Evolutionary conservation across 2,888 invertebrate genomes (phyloP).

Genomic region (Fragum sueziense): DNA sequence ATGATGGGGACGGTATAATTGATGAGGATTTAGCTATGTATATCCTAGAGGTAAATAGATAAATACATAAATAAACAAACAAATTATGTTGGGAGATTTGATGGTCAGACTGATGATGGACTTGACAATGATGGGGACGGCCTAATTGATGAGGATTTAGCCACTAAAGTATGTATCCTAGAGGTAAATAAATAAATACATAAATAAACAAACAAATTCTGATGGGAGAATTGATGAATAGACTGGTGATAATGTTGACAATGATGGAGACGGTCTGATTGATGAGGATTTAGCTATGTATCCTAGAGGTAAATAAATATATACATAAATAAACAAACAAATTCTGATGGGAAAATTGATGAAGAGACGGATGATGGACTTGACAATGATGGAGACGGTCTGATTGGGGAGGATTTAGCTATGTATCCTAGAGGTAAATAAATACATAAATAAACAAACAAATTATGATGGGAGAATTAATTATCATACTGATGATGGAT

Average conservation of each 20-base stretch:
- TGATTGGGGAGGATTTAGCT: constrained; percentile 66
- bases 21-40: constrained; percentile 66
- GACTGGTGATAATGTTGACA: constrained; percentile 57
- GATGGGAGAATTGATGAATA: constrained; percentile 64
- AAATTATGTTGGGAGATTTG: constrained; percentile 63
- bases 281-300: constrained; percentile 65
- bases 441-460: too few relatives aligned
- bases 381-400: constrained; percentile 65
- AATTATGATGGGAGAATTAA: too few relatives aligned
- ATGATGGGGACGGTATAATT: constrained; percentile 64
- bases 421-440: constrained; percentile 56
- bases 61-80: too few relatives aligned
- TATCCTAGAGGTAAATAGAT: constrained; percentile 60
- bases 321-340: too few relatives aligned
- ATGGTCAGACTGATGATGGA: constrained; percentile 60
- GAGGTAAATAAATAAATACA: too few relatives aligned
- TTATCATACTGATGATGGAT: too few relatives aligned
- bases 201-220: too few relatives aligned
- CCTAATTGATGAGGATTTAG: constrained; percentile 66
- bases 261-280: constrained; percentile 65
- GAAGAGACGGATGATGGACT: constrained; percentile 60
- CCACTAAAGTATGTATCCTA: constrained; percentile 50
- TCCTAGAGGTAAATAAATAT: constrained; percentile 61
- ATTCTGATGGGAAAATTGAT: constrained; percentile 61
- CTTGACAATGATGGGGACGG: constrained; percentile 67